A percentile compares a stretch with the other conserved stretches of the same genome.
Evolutionary conservation across 2,888 invertebrate genomes (phyloP).

Genomic region (Thereva unica): DNA sequence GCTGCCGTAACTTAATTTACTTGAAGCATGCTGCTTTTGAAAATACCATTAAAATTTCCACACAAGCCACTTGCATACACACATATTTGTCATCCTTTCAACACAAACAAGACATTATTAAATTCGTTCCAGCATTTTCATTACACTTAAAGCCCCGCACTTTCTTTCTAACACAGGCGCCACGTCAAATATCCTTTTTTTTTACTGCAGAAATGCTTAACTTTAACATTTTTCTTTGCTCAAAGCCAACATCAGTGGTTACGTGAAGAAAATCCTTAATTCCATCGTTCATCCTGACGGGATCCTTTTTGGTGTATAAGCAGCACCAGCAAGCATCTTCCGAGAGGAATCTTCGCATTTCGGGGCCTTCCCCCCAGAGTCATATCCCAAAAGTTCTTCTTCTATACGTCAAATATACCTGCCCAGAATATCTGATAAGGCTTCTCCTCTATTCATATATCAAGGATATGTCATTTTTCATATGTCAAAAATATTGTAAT

Average conservation of each 20-base stretch:
- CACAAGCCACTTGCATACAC: no score
- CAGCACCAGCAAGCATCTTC: constrained; percentile 6
- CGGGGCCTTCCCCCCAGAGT: constrained; percentile 1
- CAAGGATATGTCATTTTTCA: constrained; percentile 40
- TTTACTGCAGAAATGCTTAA: constrained; percentile 28
- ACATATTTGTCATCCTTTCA: not conserved
- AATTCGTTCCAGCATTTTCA: not conserved
- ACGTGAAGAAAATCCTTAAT: constrained; percentile 37
- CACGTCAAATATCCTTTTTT: constrained; percentile 18
- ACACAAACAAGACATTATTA: not conserved
- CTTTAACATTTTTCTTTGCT: constrained; percentile 35
- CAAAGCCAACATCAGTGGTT: constrained; percentile 38
- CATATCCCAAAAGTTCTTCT: constrained; percentile 32
- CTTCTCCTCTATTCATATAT: constrained; percentile 28
- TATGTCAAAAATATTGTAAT: constrained; percentile 42
- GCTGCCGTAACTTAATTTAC: no score
- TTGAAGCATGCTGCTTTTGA: no score
- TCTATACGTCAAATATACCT: constrained; percentile 39
- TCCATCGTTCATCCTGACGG: constrained; percentile 8
- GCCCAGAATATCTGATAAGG: constrained; percentile 40
- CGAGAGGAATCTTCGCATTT: constrained; percentile 7
- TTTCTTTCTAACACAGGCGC: not conserved
- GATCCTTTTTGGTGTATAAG: not conserved
- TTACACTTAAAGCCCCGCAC: not conserved
- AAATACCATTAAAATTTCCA: no score